A percentile compares a stretch with the other conserved stretches of the same genome.
Evolutionary conservation across 2,797 vertebrate genomes (phyloP).

Genomic region (Sebastes steindachneri): DNA sequence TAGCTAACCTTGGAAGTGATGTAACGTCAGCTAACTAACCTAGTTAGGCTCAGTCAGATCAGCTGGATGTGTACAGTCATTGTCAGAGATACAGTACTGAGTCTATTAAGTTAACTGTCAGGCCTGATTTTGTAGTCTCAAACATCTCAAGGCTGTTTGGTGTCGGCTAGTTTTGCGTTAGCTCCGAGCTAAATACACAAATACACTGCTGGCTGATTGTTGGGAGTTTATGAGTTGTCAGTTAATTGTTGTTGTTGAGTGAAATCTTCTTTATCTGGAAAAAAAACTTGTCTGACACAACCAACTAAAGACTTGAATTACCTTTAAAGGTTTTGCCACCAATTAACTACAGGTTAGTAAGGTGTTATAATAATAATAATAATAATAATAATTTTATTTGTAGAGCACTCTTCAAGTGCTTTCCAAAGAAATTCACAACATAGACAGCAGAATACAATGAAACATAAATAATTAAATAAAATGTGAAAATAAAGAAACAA

Average conservation of each 20-base stretch:
- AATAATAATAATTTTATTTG: no score
- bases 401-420: no score
- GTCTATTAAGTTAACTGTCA: neutral
- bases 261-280: neutral
- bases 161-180: constrained; percentile 17
- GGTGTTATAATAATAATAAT: neutral
- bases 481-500: no score
- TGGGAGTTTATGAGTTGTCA: neutral
- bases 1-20: constrained; percentile 46
- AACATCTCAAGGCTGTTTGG: neutral
- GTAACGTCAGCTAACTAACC: constrained; percentile 2
- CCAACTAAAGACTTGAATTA: neutral
- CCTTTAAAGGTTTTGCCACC: neutral
- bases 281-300: neutral
- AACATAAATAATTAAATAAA: no score
- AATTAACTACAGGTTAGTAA: neutral
- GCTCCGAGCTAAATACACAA: constrained; percentile 12
- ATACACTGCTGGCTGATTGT: neutral
- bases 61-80: neutral
- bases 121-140: neutral
- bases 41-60: neutral
- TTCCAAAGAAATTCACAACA: no score
- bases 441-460: no score
- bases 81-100: neutral
- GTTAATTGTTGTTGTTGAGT: neutral